Evolutionary conservation across 2,113 vertebrate genomes (phyloP).

Genomic region (Megaptera novaeangliae): DNA sequence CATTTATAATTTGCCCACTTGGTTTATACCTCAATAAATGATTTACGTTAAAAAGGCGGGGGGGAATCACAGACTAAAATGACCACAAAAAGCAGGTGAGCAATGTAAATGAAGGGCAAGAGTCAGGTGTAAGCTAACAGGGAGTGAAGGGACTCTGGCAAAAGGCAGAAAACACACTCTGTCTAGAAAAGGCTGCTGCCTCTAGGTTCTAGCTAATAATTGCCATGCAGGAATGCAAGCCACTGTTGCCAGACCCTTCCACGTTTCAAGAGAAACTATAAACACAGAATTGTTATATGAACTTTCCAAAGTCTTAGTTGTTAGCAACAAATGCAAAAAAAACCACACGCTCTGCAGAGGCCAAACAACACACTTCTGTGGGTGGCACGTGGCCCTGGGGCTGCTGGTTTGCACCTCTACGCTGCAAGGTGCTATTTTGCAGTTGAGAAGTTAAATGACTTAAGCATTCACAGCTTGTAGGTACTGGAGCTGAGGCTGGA

Average conservation of each 20-base stretch:
- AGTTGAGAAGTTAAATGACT: neutral
- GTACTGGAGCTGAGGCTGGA: neutral
- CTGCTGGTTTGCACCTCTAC: neutral
- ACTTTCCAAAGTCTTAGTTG: neutral
- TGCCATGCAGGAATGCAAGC: neutral
- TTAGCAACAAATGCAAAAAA: neutral
- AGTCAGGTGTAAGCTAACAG: neutral
- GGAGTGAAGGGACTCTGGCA: too few relatives aligned
- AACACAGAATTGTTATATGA: neutral
- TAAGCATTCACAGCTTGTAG: neutral
- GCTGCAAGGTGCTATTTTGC: neutral
- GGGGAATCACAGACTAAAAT: neutral
- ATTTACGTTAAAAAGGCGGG: neutral
- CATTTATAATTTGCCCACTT: neutral
- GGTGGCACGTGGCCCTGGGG: rapidly evolving
- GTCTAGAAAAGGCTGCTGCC: neutral
- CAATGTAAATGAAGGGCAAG: neutral
- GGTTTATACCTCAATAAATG: neutral
- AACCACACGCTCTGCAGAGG: rapidly evolving
- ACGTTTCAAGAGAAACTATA: neutral
- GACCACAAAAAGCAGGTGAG: neutral
- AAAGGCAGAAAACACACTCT: neutral
- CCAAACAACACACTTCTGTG: neutral
- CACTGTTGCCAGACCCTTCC: neutral
- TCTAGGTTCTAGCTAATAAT: neutral